phyloP scores from a whole-genome alignment of 2,113 vertebrate species.

The Vulpes lagopus region DNA sequence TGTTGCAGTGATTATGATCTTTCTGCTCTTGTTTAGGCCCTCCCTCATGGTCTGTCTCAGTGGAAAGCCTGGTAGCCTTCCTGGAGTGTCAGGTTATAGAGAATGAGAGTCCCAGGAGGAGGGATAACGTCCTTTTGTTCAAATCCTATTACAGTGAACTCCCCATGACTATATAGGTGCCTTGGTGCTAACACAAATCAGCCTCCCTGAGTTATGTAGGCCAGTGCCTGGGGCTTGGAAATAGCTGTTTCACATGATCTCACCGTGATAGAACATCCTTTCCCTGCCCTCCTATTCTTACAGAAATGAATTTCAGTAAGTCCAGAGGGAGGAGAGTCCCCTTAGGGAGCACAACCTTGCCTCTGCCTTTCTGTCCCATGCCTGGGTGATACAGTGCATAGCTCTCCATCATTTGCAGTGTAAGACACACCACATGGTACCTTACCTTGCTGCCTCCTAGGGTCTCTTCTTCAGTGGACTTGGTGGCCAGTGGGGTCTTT shows the following conservation, averaged over 20 bases:
- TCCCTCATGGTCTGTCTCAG: not conserved
- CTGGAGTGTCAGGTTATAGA: not conserved
- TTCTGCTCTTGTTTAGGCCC: not conserved
- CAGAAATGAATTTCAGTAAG: not conserved
- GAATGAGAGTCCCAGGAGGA: not conserved
- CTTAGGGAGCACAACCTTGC: too few relatives aligned
- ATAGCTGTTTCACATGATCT: not conserved
- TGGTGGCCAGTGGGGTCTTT: not conserved
- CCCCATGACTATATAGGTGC: not conserved
- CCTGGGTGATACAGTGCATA: not conserved
- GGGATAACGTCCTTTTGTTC: not conserved
- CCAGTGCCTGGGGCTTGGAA: not conserved
- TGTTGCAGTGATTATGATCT: not conserved
- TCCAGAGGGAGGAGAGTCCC: not conserved
- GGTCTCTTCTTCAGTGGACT: not conserved
- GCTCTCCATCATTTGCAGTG: not conserved
- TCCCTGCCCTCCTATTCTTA: not conserved
- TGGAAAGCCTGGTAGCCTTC: not conserved
- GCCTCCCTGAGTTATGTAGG: not conserved
- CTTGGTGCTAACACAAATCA: not conserved
- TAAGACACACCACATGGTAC: not conserved
- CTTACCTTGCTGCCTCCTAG: not conserved
- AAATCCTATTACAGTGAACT: not conserved
- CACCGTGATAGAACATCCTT: not conserved
- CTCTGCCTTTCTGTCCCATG: not conserved